A percentile compares a stretch with the other conserved stretches of the same genome.
Evolutionary conservation across 2,113 vertebrate species (phyloP).

Genomic region (human (Homo sapiens)): GRCh38 chr17:32599001-32599500

Average conservation of each 20-base stretch:
- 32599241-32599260: neutral
- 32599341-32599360: neutral
- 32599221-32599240: neutral
- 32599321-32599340: neutral
- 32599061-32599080: neutral
- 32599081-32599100: neutral
- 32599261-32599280: neutral
- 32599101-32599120: neutral
- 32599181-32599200: neutral
- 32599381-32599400: neutral
- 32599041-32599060: neutral
- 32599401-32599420: neutral
- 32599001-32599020: neutral
- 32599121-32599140: neutral
- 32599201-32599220: neutral
- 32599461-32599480: neutral
- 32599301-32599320: neutral
- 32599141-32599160: neutral
- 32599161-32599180: neutral
- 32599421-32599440: neutral
- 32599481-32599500: neutral
- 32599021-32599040: neutral
- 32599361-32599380: neutral
- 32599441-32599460: neutral
- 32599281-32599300: neutral